Conservation (phyloP, 2,888 invertebrate genomes). For the Troides helena region DNA sequence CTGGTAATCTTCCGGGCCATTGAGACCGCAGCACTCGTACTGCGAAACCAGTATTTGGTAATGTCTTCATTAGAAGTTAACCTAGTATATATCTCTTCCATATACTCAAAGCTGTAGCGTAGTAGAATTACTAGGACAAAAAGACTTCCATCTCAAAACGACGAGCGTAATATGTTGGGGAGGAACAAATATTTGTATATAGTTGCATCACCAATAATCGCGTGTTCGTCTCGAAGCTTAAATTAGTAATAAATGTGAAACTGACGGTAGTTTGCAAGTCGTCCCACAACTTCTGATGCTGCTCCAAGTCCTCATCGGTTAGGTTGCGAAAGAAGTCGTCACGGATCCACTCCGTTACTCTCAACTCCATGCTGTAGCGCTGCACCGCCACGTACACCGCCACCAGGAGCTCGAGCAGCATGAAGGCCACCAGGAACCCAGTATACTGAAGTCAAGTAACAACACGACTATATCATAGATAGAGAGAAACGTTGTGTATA, state of each 20-base stretch:
- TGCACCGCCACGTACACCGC: slow-evolving; percentile 53
- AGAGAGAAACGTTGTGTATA: too few species aligned
- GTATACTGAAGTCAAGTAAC: slow-evolving; percentile 49
- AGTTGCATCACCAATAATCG: too few species aligned
- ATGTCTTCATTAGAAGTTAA: too few species aligned
- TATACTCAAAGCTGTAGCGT: too few species aligned
- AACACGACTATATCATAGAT: too few species aligned
- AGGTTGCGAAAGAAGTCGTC: slow-evolving; percentile 57
- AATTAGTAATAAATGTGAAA: not conserved
- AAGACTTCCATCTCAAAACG: too few species aligned
- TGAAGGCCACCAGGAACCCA: slow-evolving; percentile 46
- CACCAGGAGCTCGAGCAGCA: slow-evolving; percentile 50
- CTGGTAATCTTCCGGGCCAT: slow-evolving; percentile 58
- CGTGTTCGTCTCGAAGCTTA: too few species aligned
- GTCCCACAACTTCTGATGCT: slow-evolving; percentile 51
- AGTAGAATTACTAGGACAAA: too few species aligned
- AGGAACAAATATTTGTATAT: too few species aligned
- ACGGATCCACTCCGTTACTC: slow-evolving; percentile 51
- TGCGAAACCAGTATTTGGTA: slow-evolving; percentile 32
- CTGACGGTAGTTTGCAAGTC: slow-evolving; percentile 50
- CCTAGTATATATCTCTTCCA: too few species aligned
- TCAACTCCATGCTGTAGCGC: slow-evolving; percentile 54
- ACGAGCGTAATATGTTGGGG: too few species aligned
- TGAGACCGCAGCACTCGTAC: slow-evolving; percentile 64
- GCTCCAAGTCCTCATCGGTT: slow-evolving; percentile 37